Evolutionary conservation across 2,888 invertebrate genomes (phyloP).

Genomic region (Megaustenia siamemsis): DNA sequence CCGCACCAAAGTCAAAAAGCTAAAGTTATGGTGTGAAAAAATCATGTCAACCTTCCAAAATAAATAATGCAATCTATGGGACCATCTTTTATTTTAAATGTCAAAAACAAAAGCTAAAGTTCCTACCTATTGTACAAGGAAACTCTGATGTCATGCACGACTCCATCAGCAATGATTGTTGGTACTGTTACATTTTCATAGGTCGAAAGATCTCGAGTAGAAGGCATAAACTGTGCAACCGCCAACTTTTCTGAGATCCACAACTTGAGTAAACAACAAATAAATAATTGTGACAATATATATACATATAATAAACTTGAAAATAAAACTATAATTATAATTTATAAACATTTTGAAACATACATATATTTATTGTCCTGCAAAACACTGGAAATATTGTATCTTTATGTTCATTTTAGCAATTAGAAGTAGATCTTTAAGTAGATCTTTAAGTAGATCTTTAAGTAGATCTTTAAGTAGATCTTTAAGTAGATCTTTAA

Average conservation of each 20-base stretch:
- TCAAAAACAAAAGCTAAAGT: not conserved
- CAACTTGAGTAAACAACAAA: slow-evolving; percentile 62
- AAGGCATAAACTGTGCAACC: slow-evolving; percentile 65
- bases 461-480: too few relatives aligned
- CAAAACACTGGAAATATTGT: too few relatives aligned
- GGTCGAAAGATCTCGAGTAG: slow-evolving; percentile 57
- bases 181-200: slow-evolving; percentile 66
- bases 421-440: too few relatives aligned
- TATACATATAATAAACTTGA: not conserved
- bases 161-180: slow-evolving; percentile 65
- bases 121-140: slow-evolving; percentile 66
- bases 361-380: too few relatives aligned
- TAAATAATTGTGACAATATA: slow-evolving; percentile 52
- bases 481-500: too few relatives aligned
- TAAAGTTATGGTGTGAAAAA: too few relatives aligned
- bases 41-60: too few relatives aligned
- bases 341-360: not conserved
- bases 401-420: too few relatives aligned
- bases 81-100: too few relatives aligned
- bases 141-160: slow-evolving; percentile 69
- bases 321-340: not conserved
- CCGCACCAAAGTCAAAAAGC: too few relatives aligned
- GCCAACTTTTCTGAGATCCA: slow-evolving; percentile 69
- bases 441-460: too few relatives aligned
- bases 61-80: too few relatives aligned